A percentile compares a stretch with the other conserved stretches of the same genome.
phyloP scores from a whole-genome alignment of 2,797 vertebrate genomes.

The Anguilla marmorata region DNA sequence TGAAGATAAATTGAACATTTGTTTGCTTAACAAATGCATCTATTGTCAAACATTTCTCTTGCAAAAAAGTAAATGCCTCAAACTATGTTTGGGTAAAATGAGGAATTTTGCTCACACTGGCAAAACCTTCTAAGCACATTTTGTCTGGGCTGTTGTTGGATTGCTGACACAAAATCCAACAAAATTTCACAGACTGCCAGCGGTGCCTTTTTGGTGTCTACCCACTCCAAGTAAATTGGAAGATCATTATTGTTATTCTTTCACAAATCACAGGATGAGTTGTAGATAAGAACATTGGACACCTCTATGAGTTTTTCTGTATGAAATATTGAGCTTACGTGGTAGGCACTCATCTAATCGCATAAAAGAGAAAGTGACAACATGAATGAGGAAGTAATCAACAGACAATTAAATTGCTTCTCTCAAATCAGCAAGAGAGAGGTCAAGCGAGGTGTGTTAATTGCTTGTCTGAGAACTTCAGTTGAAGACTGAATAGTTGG shows the following conservation, averaged over 20 bases:
- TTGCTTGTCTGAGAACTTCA: slow-evolving; percentile 30
- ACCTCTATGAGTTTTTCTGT: slow-evolving; percentile 13
- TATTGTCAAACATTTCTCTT: slow-evolving; percentile 19
- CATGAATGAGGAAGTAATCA: slow-evolving; percentile 41
- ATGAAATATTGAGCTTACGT: slow-evolving; percentile 32
- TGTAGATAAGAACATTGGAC: slow-evolving; percentile 2
- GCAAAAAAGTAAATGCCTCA: slow-evolving; percentile 23
- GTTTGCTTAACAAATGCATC: slow-evolving; percentile 29
- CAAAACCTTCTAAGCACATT: slow-evolving; percentile 20
- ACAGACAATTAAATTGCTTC: slow-evolving; percentile 46
- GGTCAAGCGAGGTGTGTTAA: slow-evolving; percentile 32
- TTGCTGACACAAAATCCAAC: neutral
- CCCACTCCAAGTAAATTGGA: neutral
- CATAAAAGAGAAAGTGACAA: slow-evolving; percentile 43
- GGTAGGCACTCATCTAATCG: slow-evolving; percentile 41
- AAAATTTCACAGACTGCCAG: neutral
- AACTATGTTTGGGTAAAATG: slow-evolving; percentile 23
- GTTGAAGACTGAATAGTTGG: slow-evolving; percentile 25
- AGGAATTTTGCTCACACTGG: slow-evolving; percentile 19
- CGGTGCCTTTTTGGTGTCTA: neutral
- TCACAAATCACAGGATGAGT: neutral
- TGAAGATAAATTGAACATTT: slow-evolving; percentile 37
- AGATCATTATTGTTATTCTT: neutral
- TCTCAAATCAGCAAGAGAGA: slow-evolving; percentile 39
- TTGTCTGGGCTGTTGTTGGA: neutral